A percentile compares a stretch with the other conserved stretches of the same genome.
These are phyloP conservation scores for Sparus aurata DNA, from an alignment of 2,797 vertebrate genomes.

Conservation along the genomic window DNA sequence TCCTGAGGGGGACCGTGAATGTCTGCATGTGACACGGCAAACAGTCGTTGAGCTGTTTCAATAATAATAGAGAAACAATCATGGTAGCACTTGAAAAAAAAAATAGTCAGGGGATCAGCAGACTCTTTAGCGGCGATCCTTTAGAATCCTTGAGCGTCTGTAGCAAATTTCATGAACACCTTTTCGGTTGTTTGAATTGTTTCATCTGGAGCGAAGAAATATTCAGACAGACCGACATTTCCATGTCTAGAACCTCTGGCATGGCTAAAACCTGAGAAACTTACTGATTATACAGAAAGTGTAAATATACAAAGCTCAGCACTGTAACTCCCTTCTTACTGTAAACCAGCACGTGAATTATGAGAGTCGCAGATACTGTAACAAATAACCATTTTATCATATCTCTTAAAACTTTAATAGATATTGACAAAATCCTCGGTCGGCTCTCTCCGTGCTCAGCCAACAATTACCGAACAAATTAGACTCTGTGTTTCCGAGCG, in stretches of 20 bases:
- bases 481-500: constrained; percentile 47
- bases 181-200: not conserved
- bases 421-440: constrained; percentile 71
- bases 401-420: constrained; percentile 72
- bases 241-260: not conserved
- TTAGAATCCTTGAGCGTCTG: no score
- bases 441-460: constrained; percentile 53
- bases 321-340: constrained; percentile 12
- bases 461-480: constrained; percentile 72
- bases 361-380: constrained; percentile 36
- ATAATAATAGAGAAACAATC: not conserved
- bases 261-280: not conserved
- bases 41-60: no score
- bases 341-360: constrained; percentile 43
- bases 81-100: no score
- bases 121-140: not conserved
- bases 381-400: constrained; percentile 67
- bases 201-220: not conserved
- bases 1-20: no score
- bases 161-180: no score
- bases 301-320: not conserved
- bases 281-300: not conserved
- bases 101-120: not conserved
- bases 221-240: not conserved
- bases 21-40: no score